These are phyloP conservation scores for Acanthoscelides obtectus DNA, from an alignment of 2,888 invertebrate genomes.

Conservation along the genomic window DNA sequence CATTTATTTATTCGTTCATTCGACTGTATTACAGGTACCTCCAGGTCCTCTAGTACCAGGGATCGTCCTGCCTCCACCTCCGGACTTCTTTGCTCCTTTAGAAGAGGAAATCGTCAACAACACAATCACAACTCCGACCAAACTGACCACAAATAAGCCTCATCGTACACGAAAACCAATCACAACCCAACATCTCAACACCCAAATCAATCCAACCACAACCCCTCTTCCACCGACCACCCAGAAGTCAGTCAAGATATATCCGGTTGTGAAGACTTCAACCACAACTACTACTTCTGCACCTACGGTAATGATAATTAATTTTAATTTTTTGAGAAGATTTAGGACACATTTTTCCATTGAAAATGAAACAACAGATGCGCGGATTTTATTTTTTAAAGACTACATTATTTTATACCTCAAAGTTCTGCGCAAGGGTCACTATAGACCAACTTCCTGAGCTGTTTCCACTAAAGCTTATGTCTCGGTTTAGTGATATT, in stretches of 20 bases:
- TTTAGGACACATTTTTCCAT: too few species aligned
- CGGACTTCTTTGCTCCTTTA: conserved; percentile 75
- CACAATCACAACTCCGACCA: conserved; percentile 37
- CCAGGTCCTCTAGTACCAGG: conserved; percentile 77
- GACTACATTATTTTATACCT: too few species aligned
- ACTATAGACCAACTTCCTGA: too few species aligned
- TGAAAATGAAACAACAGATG: too few species aligned
- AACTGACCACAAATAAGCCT: conserved; percentile 21
- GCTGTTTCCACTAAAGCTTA: too few species aligned
- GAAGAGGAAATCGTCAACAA: conserved; percentile 43
- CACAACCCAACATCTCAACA: conserved; percentile 21
- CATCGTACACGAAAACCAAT: conserved; percentile 21
- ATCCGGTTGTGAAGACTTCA: conserved; percentile 38
- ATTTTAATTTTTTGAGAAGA: too few species aligned
- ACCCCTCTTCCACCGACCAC: conserved; percentile 46
- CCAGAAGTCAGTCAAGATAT: conserved; percentile 40
- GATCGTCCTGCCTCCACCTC: conserved; percentile 82
- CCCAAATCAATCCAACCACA: conserved; percentile 30
- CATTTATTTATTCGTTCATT: too few species aligned
- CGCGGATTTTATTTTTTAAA: too few species aligned
- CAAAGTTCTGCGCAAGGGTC: too few species aligned
- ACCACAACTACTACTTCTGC: conserved; percentile 38
- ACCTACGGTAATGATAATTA: neutral
- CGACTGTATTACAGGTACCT: conserved; percentile 39
- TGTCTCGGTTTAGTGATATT: too few species aligned